These are phyloP conservation scores for Nylanderia fulva DNA, from an alignment of 1,140 invertebrate species.

Conservation along the genomic window DNA sequence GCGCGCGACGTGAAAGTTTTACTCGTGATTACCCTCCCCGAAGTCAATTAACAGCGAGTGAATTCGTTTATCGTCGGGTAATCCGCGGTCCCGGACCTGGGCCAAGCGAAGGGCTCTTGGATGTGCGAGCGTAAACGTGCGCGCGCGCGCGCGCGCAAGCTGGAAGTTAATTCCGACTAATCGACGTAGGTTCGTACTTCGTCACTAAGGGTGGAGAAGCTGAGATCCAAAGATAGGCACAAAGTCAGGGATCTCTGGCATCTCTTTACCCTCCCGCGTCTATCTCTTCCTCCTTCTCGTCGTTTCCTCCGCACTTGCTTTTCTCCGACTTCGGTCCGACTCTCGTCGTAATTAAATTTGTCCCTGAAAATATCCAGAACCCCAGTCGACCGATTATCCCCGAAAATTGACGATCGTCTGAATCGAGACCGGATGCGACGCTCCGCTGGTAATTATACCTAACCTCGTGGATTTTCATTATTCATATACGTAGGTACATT, in stretches of 20 bases:
- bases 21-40: constrained; percentile 67
- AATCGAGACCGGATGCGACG: constrained; percentile 77
- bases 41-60: constrained; percentile 70
- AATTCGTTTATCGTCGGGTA: constrained; percentile 72
- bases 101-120: constrained; percentile 71
- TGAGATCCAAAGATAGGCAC: constrained; percentile 69
- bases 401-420: constrained; percentile 74
- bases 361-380: constrained; percentile 64
- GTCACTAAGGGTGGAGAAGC: constrained; percentile 62
- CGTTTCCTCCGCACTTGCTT: constrained; percentile 4
- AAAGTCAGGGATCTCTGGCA: constrained; percentile 54
- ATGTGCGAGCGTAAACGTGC: constrained; percentile 69
- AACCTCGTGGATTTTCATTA: constrained; percentile 77
- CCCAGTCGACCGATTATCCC: constrained; percentile 44
- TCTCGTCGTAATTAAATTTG: constrained; percentile 56
- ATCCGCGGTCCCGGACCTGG: constrained; percentile 75
- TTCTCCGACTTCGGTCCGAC: not conserved
- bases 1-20: constrained; percentile 69
- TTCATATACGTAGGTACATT: constrained; percentile 63
- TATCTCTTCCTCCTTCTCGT: constrained; percentile 19
- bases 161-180: constrained; percentile 79
- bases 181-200: constrained; percentile 63
- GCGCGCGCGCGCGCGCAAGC: constrained; percentile 69
- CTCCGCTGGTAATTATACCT: constrained; percentile 77
- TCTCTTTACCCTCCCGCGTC: constrained; percentile 43